Base-by-base conservation (phyloP, 2,888 invertebrate genomes). In the Drosophila yooni region DNA sequence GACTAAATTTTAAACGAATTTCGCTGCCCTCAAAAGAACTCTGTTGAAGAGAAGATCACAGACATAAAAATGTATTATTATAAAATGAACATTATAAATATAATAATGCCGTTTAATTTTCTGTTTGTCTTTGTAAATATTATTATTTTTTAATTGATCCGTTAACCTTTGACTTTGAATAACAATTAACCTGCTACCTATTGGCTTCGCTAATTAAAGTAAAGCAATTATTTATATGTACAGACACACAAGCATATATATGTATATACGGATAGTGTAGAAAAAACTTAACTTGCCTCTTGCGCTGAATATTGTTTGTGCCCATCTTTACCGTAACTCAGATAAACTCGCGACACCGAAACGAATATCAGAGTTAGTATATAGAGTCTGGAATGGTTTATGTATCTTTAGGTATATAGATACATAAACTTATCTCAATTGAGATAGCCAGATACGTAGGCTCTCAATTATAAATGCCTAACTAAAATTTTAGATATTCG, bases 281-380 rank as follows among this genome's bases (percentile, higher is more conserved):
- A 34, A 68, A 40, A 33, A 52, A 15, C 33, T 10, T 8, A 21
- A 52, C 18, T 58, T 33, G 25, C 40, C 29, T 29, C n/a, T 13
- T 46, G 43, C 57, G 25, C 40, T 54, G 15, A 21, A 48, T 25
- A 46, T 27, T 69, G 58, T 53, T 68, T 68, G 59, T 46, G 59
- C 21, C 48, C 27, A 51, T 29, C 73, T 60, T 40, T 38, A n/a
- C n/a, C 54, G n/a, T 33, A 60, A 57, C 31, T 40, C 48, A 68
- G 79, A 74, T 79, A 76, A 79, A 74, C 34, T 18, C 18, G 43
- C 52, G 60, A 73, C 46, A 66, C 33, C 48, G 53, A 25, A 36
- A n/a, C 3, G 27, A 27, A 43, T 27, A 48, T 43, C 21, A 46
- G 21, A 36, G 27, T 38, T 31, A 36, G 33, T 52, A 50, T 38